Base-by-base conservation (phyloP, 2,888 invertebrate genomes). In the Lamellibrachia satsuma region DNA sequence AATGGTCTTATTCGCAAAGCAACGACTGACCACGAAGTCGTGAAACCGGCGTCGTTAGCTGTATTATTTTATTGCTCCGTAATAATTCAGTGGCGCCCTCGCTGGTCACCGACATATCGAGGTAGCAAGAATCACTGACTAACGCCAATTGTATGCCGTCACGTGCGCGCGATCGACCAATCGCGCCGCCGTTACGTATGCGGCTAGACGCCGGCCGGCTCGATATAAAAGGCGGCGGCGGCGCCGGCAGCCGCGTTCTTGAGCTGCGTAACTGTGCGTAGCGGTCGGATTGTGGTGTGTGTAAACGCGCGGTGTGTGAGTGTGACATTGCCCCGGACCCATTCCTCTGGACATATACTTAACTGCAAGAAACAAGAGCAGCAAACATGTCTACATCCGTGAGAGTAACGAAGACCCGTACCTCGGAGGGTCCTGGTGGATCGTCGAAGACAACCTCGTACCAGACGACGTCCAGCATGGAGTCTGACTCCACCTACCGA, bases 391-490 rank as follows among this genome's bases (percentile, higher is more conserved):
- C 75, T 15, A 75, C 75, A 75, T 75, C 75, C 75, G 75, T 75
- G 75, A 75, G 22, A 22, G 75, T 75, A 22, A 75, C 75, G 75
- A 75, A 75, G 22, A 75, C 75, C 75, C 75, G 75, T 6, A 75
- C 75, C 6, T 15, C 15, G 15, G 75, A 75, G 75, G 75, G 75
- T 22, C 75, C 75, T n/a, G 75, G 75, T n/a, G 22, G 75, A 6
- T 75, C 91, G 11, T 9, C 15, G 9, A 91, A 91, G 91, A 52
- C 91, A n/a, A 91, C 91, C 22, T 52, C 91, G 39, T 55, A 75
- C 75, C 75, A 91, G 55, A 91, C 91, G 55, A 52, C 91, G 39
- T 27, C 55, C 52, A 39, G 39, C 91, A 91, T 22, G n/a, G 91
- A 91, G 57, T 57, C 91, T 6, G 91, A 39, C 39, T n/a, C 52